Conservation (phyloP, 53 echinoderm and acorn worm species). For the Mesocentrotus franciscanus region DNA sequence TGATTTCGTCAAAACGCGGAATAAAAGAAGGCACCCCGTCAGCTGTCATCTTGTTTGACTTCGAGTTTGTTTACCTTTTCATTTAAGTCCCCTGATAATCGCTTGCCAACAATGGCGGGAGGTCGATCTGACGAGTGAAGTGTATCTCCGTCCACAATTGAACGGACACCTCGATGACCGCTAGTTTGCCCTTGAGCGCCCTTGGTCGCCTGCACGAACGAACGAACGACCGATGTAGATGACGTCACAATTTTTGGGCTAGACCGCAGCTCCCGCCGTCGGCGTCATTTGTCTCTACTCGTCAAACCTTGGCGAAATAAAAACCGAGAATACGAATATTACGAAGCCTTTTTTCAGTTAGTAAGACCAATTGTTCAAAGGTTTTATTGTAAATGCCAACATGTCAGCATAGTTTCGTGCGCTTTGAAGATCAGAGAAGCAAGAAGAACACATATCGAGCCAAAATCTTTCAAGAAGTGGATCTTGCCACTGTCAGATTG, state of each 20-base stretch:
- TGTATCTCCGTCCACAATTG: constrained; percentile 23
- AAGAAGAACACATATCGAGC: too few species aligned
- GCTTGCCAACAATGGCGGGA: constrained; percentile 6
- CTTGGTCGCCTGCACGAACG: background rate
- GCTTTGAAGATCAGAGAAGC: background rate
- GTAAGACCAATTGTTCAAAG: background rate
- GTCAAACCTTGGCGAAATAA: background rate
- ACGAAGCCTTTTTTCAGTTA: background rate
- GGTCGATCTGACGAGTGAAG: constrained; percentile 41
- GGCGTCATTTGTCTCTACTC: background rate
- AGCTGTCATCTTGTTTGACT: constrained; percentile 44
- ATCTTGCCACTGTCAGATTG: background rate
- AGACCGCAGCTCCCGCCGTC: background rate
- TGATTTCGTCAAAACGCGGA: background rate
- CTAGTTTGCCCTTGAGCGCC: background rate
- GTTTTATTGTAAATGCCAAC: background rate
- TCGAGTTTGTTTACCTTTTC: constrained; percentile 45
- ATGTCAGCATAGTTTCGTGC: background rate
- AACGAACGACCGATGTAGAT: background rate
- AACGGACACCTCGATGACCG: constrained; percentile 44
- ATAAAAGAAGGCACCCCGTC: constrained; percentile 41
- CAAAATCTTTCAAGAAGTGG: too few species aligned
- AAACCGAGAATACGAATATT: background rate
- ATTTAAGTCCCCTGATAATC: constrained; percentile 35
- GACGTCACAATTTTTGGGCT: background rate